Conservation (phyloP, 2,888 invertebrate species). For the Pycnomerus fuliginosus region DNA sequence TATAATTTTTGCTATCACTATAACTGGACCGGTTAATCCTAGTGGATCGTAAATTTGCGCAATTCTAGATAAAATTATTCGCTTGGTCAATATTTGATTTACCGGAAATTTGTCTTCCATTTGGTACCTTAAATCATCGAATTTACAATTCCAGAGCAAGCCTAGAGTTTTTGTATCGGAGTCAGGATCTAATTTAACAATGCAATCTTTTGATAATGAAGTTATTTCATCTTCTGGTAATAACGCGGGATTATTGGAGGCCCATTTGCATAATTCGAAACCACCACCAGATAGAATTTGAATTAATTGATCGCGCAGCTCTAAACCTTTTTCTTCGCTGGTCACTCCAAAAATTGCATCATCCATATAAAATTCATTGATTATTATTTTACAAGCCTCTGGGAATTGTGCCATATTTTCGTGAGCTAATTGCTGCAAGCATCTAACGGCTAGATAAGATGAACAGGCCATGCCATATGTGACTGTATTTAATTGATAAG, state of each 20-base stretch:
- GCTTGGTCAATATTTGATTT: constrained; percentile 5
- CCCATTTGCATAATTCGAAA: constrained; percentile 15
- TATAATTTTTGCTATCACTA: constrained; percentile 12
- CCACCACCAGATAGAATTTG: constrained; percentile 5
- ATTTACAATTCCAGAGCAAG: background rate
- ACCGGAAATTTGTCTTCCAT: background rate
- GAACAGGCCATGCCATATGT: constrained; percentile 15
- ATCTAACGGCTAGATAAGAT: constrained; percentile 12
- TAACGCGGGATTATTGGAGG: background rate
- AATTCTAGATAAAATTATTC: constrained; percentile 8
- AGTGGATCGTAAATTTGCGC: constrained; percentile 18
- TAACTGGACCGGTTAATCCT: constrained; percentile 11
- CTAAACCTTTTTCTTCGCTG: background rate
- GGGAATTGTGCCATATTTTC: constrained; percentile 6
- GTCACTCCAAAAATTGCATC: constrained; percentile 4
- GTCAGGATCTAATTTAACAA: background rate
- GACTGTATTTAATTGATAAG: constrained; percentile 1
- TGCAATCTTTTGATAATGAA: background rate
- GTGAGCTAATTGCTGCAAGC: constrained; percentile 9
- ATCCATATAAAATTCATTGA: constrained; percentile 16
- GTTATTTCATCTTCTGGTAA: background rate
- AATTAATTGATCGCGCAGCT: constrained; percentile 7
- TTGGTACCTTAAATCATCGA: background rate
- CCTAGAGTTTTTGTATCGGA: constrained; percentile 1
- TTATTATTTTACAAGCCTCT: background rate